A percentile compares a stretch with the other conserved stretches of the same genome.
Conservation (phyloP, 2,797 vertebrate species). For the Cossypha heuglini region DNA sequence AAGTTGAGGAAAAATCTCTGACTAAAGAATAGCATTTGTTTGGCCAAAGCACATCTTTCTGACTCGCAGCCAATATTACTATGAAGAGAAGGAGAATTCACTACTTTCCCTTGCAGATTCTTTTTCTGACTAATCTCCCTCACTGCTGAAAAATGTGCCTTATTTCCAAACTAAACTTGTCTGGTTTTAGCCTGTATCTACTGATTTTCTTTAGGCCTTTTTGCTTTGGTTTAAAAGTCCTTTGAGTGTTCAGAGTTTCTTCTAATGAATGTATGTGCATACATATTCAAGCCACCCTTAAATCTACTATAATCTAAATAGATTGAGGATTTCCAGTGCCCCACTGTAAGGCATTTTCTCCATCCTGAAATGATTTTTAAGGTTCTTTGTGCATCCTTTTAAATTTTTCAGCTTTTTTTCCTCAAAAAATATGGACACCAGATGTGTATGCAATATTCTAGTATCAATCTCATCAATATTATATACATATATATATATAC, state of each 20-base stretch:
- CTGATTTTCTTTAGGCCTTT: background rate
- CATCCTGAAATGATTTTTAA: conserved; percentile 46
- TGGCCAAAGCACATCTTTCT: background rate
- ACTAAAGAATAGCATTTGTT: background rate
- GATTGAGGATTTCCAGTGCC: conserved; percentile 35
- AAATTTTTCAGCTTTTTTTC: background rate
- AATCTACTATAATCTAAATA: conserved; percentile 37
- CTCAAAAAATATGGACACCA: background rate
- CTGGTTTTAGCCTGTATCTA: conserved; percentile 3
- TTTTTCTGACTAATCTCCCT: conserved; percentile 6
- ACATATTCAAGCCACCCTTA: background rate
- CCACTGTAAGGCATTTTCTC: background rate
- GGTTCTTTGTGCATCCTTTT: background rate
- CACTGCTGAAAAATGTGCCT: conserved; percentile 33
- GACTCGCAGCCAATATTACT: background rate
- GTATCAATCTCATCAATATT: conserved; percentile 18
- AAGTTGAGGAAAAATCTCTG: background rate
- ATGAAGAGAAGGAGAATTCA: conserved; percentile 5
- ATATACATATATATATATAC: too few species aligned
- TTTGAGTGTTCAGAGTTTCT: background rate
- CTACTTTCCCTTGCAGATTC: conserved; percentile 3
- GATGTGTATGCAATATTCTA: conserved; percentile 4
- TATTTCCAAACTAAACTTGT: conserved; percentile 37
- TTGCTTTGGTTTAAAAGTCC: background rate
- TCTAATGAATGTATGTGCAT: background rate